Conservation (phyloP, 1,140 invertebrate species). For the Matsumurasca onukii region DNA sequence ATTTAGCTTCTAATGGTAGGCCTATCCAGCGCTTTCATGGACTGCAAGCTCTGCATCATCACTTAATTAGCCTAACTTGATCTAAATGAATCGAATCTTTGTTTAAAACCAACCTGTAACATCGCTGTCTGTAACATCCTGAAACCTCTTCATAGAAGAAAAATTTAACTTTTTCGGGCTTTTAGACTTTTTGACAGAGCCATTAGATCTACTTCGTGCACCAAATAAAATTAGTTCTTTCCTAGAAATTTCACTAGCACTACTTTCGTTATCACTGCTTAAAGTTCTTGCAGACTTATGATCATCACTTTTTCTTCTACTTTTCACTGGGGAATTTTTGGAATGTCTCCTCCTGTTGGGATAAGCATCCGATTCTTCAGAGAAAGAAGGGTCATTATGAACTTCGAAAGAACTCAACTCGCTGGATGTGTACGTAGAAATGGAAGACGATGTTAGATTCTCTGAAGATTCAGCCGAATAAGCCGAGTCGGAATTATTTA, state of each 20-base stretch:
- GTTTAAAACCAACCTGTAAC: too few relatives aligned
- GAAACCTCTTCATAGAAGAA: background rate
- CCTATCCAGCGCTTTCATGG: too few relatives aligned
- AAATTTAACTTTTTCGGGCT: background rate
- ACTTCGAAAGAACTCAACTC: too few relatives aligned
- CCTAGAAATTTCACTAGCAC: slow-evolving; percentile 9
- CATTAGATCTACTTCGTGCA: too few relatives aligned
- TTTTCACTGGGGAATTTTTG: background rate
- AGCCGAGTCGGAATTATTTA: background rate
- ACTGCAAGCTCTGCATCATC: too few relatives aligned
- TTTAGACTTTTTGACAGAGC: too few relatives aligned
- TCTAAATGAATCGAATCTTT: too few relatives aligned
- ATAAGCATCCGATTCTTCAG: background rate
- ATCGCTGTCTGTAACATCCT: background rate
- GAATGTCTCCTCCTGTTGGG: background rate
- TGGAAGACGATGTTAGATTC: background rate
- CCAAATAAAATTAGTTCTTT: slow-evolving; percentile 8
- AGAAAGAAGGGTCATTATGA: background rate
- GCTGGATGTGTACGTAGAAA: background rate
- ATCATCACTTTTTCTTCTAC: too few relatives aligned
- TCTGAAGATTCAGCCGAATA: background rate
- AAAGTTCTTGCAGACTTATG: too few relatives aligned
- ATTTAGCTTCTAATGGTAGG: too few relatives aligned
- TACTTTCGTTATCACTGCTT: too few relatives aligned
- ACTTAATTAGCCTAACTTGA: too few relatives aligned